phyloP scores from a whole-genome alignment of 2,888 invertebrate species.

The Biston stratarius region DNA sequence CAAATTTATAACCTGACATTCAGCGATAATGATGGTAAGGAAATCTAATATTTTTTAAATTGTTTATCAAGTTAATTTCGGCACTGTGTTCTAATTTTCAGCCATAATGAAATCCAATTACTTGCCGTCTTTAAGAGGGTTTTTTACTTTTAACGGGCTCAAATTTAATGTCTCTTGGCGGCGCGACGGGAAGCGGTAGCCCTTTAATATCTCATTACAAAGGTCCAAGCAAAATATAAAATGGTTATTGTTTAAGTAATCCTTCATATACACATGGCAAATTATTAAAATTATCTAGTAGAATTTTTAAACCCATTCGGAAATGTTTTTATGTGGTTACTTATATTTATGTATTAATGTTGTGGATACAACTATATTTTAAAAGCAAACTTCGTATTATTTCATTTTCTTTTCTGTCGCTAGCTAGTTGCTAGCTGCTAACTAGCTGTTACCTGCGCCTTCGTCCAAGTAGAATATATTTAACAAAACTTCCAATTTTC shows the following conservation, averaged over 20 bases:
- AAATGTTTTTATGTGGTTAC: neutral
- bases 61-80: neutral
- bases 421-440: too few relatives aligned
- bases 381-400: too few relatives aligned
- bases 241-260: conserved; percentile 10
- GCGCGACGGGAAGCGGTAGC: conserved; percentile 15
- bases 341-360: too few relatives aligned
- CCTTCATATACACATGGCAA: neutral
- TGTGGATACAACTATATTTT: too few relatives aligned
- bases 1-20: too few relatives aligned
- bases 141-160: conserved; percentile 22
- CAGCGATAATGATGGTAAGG: too few relatives aligned
- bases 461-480: too few relatives aligned
- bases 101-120: conserved; percentile 23
- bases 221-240: conserved; percentile 24
- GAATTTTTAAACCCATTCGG: neutral
- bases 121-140: conserved; percentile 20
- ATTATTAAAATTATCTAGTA: too few relatives aligned
- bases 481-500: too few relatives aligned
- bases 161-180: conserved; percentile 23
- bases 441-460: too few relatives aligned
- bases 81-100: conserved; percentile 3
- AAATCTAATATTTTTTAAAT: too few relatives aligned
- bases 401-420: too few relatives aligned
- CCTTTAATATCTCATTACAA: conserved; percentile 27